A percentile compares a stretch with the other conserved stretches of the same genome.
Conservation (phyloP, 1,140 invertebrate species). For the Antheraea pernyi region DNA sequence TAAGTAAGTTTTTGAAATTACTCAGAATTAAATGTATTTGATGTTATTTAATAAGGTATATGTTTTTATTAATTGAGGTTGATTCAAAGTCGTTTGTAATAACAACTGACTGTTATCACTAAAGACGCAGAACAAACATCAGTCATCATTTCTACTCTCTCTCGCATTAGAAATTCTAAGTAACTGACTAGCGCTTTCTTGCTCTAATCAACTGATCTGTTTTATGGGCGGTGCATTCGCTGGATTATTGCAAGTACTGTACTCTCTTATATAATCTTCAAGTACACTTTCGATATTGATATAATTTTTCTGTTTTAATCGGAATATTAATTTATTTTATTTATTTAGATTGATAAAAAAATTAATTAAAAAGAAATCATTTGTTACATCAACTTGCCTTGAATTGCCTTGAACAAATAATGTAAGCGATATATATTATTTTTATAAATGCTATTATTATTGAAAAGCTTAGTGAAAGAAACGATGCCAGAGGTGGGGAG, state of each 20-base stretch:
- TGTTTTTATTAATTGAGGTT: too few species aligned
- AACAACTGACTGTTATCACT: not conserved
- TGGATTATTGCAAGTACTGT: conserved; percentile 34
- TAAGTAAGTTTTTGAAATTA: too few species aligned
- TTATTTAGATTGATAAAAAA: conserved; percentile 9
- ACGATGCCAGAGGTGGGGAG: conserved; percentile 20
- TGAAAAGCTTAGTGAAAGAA: conserved; percentile 45
- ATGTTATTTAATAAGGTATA: too few species aligned
- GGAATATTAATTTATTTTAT: conserved; percentile 1
- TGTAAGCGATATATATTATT: conserved; percentile 1
- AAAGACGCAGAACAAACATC: not conserved
- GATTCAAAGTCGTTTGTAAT: too few species aligned
- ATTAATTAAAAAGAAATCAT: not conserved
- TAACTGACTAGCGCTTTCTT: conserved; percentile 36
- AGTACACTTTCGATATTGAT: not conserved
- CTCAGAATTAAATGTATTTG: too few species aligned
- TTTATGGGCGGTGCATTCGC: conserved; percentile 60
- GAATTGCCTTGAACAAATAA: conserved; percentile 20
- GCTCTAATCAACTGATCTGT: conserved; percentile 52
- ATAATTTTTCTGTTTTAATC: too few species aligned
- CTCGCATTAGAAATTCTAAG: not conserved
- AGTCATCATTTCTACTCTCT: conserved; percentile 1
- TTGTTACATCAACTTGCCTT: too few species aligned
- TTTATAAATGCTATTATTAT: conserved; percentile 51
- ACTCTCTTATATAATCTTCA: not conserved